These are phyloP conservation scores for Macaria liturata DNA, from an alignment of 2,888 invertebrate species.

Conservation along the genomic window DNA sequence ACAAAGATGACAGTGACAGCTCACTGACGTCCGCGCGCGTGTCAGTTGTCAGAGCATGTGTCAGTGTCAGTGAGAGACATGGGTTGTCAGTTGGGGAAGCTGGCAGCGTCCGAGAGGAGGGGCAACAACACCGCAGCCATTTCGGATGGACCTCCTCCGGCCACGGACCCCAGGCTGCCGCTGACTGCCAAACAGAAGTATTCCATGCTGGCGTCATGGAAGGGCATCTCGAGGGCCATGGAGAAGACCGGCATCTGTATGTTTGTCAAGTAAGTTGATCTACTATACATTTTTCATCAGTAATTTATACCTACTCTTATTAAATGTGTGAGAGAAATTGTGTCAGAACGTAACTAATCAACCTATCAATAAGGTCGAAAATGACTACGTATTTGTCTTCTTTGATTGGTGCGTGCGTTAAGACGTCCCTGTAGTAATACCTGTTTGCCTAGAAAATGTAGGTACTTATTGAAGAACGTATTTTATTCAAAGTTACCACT, in stretches of 20 bases:
- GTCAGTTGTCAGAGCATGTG: slow-evolving; percentile 20
- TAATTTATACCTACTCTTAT: too few relatives aligned
- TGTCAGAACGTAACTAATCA: too few relatives aligned
- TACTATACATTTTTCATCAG: too few relatives aligned
- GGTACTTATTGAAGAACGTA: too few relatives aligned
- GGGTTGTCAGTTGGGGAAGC: slow-evolving; percentile 91
- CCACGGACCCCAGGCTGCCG: slow-evolving; percentile 90
- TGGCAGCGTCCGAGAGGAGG: slow-evolving; percentile 84
- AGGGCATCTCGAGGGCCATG: slow-evolving; percentile 94
- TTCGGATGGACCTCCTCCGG: slow-evolving; percentile 85
- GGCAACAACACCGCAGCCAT: slow-evolving; percentile 66
- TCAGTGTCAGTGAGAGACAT: slow-evolving; percentile 57
- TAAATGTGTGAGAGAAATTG: too few relatives aligned
- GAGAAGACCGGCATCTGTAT: slow-evolving; percentile 94
- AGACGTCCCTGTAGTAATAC: too few relatives aligned
- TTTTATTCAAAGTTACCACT: too few relatives aligned
- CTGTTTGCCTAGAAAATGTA: too few relatives aligned
- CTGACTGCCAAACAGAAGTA: slow-evolving; percentile 94
- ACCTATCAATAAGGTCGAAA: too few relatives aligned
- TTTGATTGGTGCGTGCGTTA: too few relatives aligned
- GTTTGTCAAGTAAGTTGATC: slow-evolving; percentile 92
- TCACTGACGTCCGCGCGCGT: slow-evolving; percentile 3
- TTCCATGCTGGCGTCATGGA: slow-evolving; percentile 95
- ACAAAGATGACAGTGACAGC: slow-evolving; percentile 15
- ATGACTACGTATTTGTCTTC: too few relatives aligned